Percentiles rank a stretch among this genome's conserved stretches.
Conservation (phyloP, 2,113 vertebrate species). For the Mustela nigripes region DNA sequence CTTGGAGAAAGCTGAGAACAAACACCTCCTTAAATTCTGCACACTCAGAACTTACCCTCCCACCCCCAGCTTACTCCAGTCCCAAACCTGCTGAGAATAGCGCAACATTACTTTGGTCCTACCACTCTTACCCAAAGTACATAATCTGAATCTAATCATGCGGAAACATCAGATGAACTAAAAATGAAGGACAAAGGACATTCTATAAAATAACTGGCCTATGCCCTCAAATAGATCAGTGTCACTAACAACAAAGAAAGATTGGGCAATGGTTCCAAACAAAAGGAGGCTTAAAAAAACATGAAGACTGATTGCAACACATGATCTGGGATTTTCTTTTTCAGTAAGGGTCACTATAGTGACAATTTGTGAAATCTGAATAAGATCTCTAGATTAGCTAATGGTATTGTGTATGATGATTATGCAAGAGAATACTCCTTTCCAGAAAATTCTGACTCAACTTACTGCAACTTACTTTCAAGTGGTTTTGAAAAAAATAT, state of each 20-base stretch:
- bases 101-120: not conserved
- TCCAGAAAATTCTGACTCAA: constrained; percentile 15
- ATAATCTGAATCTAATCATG: not conserved
- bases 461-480: not conserved
- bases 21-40: not conserved
- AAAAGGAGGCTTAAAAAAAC: not conserved
- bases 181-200: not conserved
- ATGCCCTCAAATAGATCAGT: not conserved
- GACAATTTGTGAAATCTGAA: not conserved
- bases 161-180: not conserved
- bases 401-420: not conserved
- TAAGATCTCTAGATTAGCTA: not conserved
- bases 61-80: not conserved
- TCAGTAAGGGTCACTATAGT: not conserved
- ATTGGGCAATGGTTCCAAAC: not conserved
- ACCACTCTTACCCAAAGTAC: not conserved
- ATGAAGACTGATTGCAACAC: not conserved
- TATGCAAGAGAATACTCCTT: constrained; percentile 8
- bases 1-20: not conserved
- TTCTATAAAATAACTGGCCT: not conserved
- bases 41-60: not conserved
- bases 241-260: not conserved
- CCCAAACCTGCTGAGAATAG: not conserved
- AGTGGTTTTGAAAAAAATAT: not conserved
- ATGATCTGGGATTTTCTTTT: not conserved